Evolutionary conservation across 2,113 vertebrate genomes (phyloP).

Genomic region (Athene cunicularia): DNA sequence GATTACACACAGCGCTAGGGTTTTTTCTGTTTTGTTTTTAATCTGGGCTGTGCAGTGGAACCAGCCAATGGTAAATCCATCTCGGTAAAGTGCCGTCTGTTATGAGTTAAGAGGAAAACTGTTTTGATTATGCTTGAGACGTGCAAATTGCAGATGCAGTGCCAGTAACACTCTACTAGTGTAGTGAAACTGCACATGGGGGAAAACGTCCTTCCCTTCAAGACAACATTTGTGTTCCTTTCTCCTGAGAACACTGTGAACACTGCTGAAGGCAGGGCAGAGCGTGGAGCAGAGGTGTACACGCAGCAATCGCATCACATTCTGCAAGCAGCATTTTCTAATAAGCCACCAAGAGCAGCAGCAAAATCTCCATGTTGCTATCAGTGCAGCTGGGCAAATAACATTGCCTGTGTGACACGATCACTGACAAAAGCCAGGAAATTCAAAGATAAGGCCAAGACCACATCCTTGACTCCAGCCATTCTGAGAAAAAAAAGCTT

Average conservation of each 20-base stretch:
- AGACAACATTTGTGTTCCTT: background rate
- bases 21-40: background rate
- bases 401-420: background rate
- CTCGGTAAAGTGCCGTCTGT: background rate
- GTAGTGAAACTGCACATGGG: background rate
- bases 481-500: background rate
- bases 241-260: background rate
- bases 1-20: background rate
- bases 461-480: background rate
- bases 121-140: background rate
- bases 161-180: background rate
- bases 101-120: background rate
- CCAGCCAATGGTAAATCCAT: background rate
- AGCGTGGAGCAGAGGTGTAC: background rate
- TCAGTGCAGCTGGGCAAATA: background rate
- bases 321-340: background rate
- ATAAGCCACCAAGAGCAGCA: background rate
- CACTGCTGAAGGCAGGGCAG: background rate
- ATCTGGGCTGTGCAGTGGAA: background rate
- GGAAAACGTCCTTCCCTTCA: background rate
- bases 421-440: conserved; percentile 18
- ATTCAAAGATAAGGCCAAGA: conserved; percentile 25
- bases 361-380: background rate
- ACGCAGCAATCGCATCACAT: background rate
- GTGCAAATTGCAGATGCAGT: background rate